Evolutionary conservation across 2,113 vertebrate genomes (phyloP), one percentile per base, ranked within the genome.

Genomic region (Kobus ellipsiprymnus): DNA sequence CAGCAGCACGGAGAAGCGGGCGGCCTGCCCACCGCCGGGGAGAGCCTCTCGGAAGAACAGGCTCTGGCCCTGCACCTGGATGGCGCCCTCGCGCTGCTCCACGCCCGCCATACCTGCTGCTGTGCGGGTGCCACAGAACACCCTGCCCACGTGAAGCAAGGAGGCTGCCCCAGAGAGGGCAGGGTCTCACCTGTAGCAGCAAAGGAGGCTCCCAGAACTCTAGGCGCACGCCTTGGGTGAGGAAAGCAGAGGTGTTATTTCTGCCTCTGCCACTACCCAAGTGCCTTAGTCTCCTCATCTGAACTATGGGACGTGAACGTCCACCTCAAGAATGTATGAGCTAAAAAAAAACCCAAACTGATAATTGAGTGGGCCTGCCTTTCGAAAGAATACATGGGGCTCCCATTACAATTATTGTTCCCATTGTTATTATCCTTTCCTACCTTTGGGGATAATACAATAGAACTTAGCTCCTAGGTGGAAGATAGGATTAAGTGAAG

Each of bases 21-120:
- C 98, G 0, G 95, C 36, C 90, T 98, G 99, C 29, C 98, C 97
- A 0, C 91, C 33, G 2, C 96, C 83, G 0, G 99, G 99, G 80
- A 96, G 92, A 1, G 98, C 99, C 90, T 98, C 99, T 89, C 99
- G 99, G 98, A 99, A 99, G 98, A 99, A 99, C n/a, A 99, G 97
- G 10, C 98, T 98, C 36, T 99, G 98, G 16, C 98, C 99, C 50
- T 99, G 99, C 93, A 99, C 97, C 1, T 96, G 95, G 97, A 99
- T 16, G 44, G 98, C 98, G 57, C 99, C 99, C 92, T 99, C 99
- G 0, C 95, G 98, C 74, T 98, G 77, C 87, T 90, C 98, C 0
- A 99, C 98, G 3, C 90, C 46, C 0, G 99, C 98, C 99, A 99
- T 99, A 71, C 46, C 80, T 52, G 23, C 59, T 0, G 9, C 29